phyloP scores from a whole-genome alignment of 2,113 vertebrate species.

The Puma concolor region DNA sequence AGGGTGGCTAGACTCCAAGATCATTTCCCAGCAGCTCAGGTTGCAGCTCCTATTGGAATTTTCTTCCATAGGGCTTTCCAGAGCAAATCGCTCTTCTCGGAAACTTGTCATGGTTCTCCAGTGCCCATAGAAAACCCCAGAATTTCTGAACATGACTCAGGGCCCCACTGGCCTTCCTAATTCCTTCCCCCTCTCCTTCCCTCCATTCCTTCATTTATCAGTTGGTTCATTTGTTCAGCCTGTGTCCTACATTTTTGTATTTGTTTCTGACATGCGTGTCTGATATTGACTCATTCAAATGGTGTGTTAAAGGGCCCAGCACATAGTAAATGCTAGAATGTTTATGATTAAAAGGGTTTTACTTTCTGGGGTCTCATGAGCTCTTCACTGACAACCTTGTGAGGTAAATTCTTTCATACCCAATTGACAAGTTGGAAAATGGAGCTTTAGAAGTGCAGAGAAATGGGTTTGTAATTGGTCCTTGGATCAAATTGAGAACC shows the following conservation, averaged over 20 bases:
- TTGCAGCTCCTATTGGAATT: background rate
- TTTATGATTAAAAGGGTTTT: background rate
- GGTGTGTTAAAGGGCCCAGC: background rate
- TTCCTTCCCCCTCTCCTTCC: background rate
- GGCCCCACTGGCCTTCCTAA: background rate
- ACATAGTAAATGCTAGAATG: background rate
- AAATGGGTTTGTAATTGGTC: slow-evolving; percentile 18
- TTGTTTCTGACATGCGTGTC: background rate
- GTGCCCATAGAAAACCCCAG: background rate
- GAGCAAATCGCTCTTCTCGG: background rate
- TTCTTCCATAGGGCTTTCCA: background rate
- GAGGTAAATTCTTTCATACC: background rate
- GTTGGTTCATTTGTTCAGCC: background rate
- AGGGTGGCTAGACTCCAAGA: background rate
- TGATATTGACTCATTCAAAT: background rate
- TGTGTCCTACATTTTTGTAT: background rate
- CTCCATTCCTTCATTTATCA: background rate
- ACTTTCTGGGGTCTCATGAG: background rate
- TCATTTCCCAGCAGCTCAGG: background rate
- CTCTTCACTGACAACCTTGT: background rate
- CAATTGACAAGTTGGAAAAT: background rate
- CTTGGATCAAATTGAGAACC: background rate
- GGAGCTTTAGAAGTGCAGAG: background rate
- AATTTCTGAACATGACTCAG: background rate
- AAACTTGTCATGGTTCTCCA: background rate